Evolutionary conservation across 2,888 invertebrate genomes (phyloP).

Genomic region (Ophion obscuratus): DNA sequence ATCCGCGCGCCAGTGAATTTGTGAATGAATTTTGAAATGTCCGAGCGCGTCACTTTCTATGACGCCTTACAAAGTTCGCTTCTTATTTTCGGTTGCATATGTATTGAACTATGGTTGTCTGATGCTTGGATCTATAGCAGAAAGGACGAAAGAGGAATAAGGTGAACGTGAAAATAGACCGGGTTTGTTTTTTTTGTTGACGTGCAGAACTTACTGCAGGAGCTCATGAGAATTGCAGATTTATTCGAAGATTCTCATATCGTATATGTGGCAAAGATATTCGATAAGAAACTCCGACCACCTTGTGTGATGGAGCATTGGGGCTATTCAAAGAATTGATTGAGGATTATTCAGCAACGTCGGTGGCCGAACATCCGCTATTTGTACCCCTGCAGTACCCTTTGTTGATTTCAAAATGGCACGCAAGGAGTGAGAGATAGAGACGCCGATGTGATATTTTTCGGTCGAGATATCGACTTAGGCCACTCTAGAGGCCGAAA

Average conservation of each 20-base stretch:
- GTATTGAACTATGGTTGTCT: background rate
- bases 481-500: no score
- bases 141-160: background rate
- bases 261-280: background rate
- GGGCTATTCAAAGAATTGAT: no score
- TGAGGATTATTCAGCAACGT: no score
- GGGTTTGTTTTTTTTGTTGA: background rate
- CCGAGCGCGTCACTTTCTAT: background rate
- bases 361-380: no score
- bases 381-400: no score
- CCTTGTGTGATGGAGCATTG: no score
- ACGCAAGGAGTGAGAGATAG: no score
- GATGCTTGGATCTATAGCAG: background rate
- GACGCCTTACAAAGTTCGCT: background rate
- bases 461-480: no score
- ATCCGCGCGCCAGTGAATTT: background rate
- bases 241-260: background rate
- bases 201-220: background rate
- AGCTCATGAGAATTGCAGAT: constrained; percentile 11
- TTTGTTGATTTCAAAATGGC: no score
- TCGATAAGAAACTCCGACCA: no score
- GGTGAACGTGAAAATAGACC: constrained; percentile 14
- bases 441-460: no score
- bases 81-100: constrained; percentile 9
- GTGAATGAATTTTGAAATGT: constrained; percentile 1